Base-by-base conservation (phyloP, 2,888 invertebrate species). In the Cerceris rybyensis region DNA sequence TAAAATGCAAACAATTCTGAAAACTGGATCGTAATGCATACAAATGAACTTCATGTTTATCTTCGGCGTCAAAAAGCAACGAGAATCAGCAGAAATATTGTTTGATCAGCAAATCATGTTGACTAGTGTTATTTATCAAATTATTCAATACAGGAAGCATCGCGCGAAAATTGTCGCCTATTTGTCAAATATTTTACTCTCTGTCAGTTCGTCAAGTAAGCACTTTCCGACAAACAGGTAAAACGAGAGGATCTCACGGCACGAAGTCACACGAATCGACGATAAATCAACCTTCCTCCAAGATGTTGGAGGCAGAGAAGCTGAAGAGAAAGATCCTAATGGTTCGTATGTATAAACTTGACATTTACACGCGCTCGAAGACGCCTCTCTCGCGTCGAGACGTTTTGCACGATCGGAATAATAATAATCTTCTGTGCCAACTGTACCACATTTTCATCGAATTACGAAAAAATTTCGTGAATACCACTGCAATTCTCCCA, bases 261-360 rank as follows among this genome's bases (percentile, higher is more conserved):
- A 60, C 17, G 42, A 54, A 66, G 54, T 71, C 58, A 52, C 39
- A 43, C 39, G 59, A 65, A 65, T 65, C 59, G 50, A 58, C 59
- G 71, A 71, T 65, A 71, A 71, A 65, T 72, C 72, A 71, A 65
- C n/a, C 39, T 65, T 59, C 39, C 59, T 59, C 43, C 59, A 41
- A 7, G 7, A 17, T 9, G 61, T 28, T 14, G 49, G 9, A 16
- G n/a, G 55, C 9, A 7, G 66, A 65, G 52, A 42, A 54, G 50
- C 52, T 4, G 28, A 28, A 4, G 46, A 57, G 61, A 57, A 39
- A 52, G 39, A 43, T 70, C 42, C 63, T 70, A 70, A 70, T 63
- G 63, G 63, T 39, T 57, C 55, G 49, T 57, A 63, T 41, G 49
- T 64, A 39, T 58, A 14, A 28, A 11, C 54, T 13, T 42, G 54